phyloP scores from a whole-genome alignment of 2,888 invertebrate species.

The Sacculina carcini region DNA sequence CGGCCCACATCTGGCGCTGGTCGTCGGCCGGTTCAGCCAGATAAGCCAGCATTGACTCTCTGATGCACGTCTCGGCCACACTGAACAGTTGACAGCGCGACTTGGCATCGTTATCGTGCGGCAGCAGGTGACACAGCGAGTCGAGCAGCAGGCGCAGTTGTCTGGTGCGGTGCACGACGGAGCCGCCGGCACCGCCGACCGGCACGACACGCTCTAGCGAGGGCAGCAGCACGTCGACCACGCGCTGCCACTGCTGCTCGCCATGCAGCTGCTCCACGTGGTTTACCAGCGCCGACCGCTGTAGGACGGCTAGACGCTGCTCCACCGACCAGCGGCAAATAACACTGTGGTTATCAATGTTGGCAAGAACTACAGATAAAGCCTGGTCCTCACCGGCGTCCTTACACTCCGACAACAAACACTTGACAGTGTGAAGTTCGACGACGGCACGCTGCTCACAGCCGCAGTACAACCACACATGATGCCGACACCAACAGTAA shows the following conservation, averaged over 20 bases:
- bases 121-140: slow-evolving; percentile 31
- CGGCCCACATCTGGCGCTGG: neutral
- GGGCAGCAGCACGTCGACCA: slow-evolving; percentile 36
- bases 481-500: neutral
- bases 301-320: neutral
- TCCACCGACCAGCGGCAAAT: neutral
- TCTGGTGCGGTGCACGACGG: slow-evolving; percentile 23
- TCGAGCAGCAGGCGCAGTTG: slow-evolving; percentile 33
- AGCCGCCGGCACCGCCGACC: slow-evolving; percentile 11
- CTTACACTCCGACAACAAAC: too few species aligned
- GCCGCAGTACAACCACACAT: neutral
- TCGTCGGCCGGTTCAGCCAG: slow-evolving; percentile 11
- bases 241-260: slow-evolving; percentile 33
- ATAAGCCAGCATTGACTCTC: slow-evolving; percentile 38
- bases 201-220: slow-evolving; percentile 24
- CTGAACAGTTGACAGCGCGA: slow-evolving; percentile 39
- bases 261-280: slow-evolving; percentile 39
- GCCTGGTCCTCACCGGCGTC: too few species aligned
- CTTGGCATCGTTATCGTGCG: neutral
- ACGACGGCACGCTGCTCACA: neutral
- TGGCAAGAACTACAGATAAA: neutral
- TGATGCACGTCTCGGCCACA: slow-evolving; percentile 42
- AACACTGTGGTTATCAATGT: neutral
- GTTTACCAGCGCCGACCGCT: slow-evolving; percentile 24
- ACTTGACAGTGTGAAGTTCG: neutral